These are phyloP conservation scores for Oreotrochilus melanogaster DNA, from an alignment of 2,113 vertebrate genomes.

Conservation along the genomic window DNA sequence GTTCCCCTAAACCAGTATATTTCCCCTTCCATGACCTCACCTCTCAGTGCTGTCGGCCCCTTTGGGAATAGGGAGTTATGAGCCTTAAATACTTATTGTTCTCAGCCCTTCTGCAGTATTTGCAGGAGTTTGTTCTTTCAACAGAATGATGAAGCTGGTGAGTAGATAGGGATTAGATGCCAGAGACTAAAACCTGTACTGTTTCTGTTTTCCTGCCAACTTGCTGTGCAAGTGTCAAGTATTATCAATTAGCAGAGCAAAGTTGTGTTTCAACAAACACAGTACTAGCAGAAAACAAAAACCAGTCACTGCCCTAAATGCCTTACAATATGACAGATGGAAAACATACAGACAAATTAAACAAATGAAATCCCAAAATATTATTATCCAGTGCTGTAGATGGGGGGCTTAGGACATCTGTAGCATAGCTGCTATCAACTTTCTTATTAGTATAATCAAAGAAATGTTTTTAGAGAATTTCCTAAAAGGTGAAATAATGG, in stretches of 20 bases:
- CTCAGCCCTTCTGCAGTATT: neutral
- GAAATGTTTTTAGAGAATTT: neutral
- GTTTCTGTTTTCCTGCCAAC: neutral
- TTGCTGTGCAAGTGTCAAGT: neutral
- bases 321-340: neutral
- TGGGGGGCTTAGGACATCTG: neutral
- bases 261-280: neutral
- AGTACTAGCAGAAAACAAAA: neutral
- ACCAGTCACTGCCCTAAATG: neutral
- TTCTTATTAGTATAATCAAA: neutral
- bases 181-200: neutral
- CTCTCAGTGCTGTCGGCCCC: neutral
- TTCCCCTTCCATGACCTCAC: neutral
- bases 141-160: neutral
- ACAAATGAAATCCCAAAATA: neutral
- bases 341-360: neutral
- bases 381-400: neutral
- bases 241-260: neutral
- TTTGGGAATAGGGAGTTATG: neutral
- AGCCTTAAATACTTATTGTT: neutral
- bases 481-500: neutral
- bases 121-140: neutral
- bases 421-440: neutral
- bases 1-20: fast-evolving
- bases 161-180: neutral